Evolutionary conservation across 37 sponge, comb jelly and placozoan genomes (phyloP), one percentile per base, ranked within the genome.

Genomic region (Theonella swinhoei): DNA sequence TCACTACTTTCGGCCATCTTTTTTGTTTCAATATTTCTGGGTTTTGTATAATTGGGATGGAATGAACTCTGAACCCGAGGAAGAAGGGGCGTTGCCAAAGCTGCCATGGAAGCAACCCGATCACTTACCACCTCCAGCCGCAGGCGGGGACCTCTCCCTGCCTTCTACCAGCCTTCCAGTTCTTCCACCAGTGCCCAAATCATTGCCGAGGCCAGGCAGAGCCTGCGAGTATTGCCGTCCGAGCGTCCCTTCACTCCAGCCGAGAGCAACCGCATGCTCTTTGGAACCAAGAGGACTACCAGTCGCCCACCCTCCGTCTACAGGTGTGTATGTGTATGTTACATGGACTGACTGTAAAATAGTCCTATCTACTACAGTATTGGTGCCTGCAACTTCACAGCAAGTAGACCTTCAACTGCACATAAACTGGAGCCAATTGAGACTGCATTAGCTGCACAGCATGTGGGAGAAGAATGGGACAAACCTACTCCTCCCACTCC

Each of bases 221-320:
- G 87, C 29, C 74, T 94, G 8, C 70, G 87, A 39, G 40, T 74
- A 26, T 54, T 90, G 2, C 76, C 87, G 19, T 83, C 88, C 19
- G 71, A 72, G 19, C 70, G 94, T 26, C 94, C 94, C 3, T 76
- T 31, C 77, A 93, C 94, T 22, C 94, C 94, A 22, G 90, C 80
- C 33, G 58, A 64, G 39, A 20, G 60, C 28, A 67, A 33, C 17
- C 75, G 91, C 14, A 74, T 33, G 34, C 68, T 92, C 4, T 89
- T 88, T 73, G 92, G 92, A 14, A 59, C 31, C 20, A 69, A 37
- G 11, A 34, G 38, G 60, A 82, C 37, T 31, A 22, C 22, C 1
- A 74, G 93, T 32, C 80, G 93, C 23, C 94, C 94, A 23, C 91
- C 94, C 3, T 94, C 94, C 47, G 91, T 84, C 1, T 90, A 68